phyloP scores from a whole-genome alignment of 2,113 vertebrate genomes.

The Oreochromis aureus region DNA sequence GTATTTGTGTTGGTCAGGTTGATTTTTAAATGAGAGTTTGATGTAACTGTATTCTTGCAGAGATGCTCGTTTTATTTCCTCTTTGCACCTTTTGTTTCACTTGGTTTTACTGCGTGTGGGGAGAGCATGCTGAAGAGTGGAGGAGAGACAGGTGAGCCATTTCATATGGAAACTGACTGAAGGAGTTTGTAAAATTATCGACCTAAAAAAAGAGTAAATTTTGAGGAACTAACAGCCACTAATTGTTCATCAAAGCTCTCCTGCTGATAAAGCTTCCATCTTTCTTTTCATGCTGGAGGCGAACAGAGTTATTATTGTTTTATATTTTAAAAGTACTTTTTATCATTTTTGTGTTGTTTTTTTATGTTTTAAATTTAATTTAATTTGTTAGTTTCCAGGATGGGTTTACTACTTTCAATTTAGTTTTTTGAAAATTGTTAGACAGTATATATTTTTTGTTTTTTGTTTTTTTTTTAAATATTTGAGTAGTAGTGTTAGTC shows the following conservation, averaged over 20 bases:
- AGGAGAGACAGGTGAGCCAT: not conserved
- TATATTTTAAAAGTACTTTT: not conserved
- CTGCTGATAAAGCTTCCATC: not conserved
- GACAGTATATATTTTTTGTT: not conserved
- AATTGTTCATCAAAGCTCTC: not conserved
- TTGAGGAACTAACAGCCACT: not conserved
- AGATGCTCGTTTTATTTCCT: not conserved
- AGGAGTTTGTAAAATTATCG: not conserved
- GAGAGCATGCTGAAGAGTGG: not conserved
- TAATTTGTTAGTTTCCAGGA: not conserved
- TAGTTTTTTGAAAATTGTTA: not conserved
- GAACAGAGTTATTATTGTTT: fast-evolving
- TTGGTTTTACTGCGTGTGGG: not conserved
- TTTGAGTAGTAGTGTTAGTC: not conserved
- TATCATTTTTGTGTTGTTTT: not conserved
- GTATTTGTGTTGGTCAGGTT: not conserved
- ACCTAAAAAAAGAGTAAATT: not conserved
- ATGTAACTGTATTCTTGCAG: not conserved
- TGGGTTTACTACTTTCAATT: not conserved
- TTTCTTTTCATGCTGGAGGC: not conserved
- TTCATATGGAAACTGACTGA: not conserved
- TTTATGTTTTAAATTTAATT: not conserved
- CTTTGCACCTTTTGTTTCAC: not conserved
- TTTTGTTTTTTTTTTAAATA: fast-evolving
- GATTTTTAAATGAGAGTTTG: not conserved